A percentile compares a stretch with the other conserved stretches of the same genome.
phyloP scores from a whole-genome alignment of 2,888 invertebrate genomes.

The Oxytorus armatus region DNA sequence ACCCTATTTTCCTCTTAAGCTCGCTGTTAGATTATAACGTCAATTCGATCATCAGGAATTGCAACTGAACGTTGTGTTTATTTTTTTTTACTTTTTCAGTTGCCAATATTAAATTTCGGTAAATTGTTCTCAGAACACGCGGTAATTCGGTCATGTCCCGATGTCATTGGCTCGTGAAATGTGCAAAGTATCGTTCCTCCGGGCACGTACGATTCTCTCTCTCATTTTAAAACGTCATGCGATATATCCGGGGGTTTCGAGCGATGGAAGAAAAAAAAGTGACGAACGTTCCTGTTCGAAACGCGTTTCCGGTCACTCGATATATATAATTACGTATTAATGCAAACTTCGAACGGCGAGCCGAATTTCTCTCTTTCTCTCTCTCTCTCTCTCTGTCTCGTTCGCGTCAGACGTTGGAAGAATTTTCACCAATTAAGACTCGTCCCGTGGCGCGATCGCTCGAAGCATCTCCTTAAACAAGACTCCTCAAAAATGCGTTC shows the following conservation, averaged over 20 bases:
- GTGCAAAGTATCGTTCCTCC: conserved; percentile 11
- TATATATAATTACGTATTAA: conserved; percentile 60
- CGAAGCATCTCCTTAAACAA: conserved; percentile 44
- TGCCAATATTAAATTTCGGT: too few relatives aligned
- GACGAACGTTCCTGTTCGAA: conserved; percentile 30
- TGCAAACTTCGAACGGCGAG: conserved; percentile 24
- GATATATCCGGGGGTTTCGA: conserved; percentile 40
- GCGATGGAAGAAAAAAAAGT: conserved; percentile 20
- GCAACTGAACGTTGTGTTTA: too few relatives aligned
- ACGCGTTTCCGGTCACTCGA: conserved; percentile 60
- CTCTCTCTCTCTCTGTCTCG: conserved; percentile 3
- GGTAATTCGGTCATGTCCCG: not conserved
- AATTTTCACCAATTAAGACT: conserved; percentile 66
- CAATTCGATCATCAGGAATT: too few relatives aligned
- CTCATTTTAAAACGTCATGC: conserved; percentile 38
- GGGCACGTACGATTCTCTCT: conserved; percentile 23
- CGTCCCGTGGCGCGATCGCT: conserved; percentile 54
- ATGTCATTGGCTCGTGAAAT: not conserved
- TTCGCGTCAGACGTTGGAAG: conserved; percentile 43
- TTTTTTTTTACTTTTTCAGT: too few relatives aligned
- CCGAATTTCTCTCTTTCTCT: conserved; percentile 8
- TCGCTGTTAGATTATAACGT: too few relatives aligned
- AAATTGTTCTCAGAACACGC: too few relatives aligned
- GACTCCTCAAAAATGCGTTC: conserved; percentile 39
- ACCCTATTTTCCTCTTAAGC: too few relatives aligned